phyloP scores from a whole-genome alignment of 2,888 invertebrate species.

The Harpalus rubripes region DNA sequence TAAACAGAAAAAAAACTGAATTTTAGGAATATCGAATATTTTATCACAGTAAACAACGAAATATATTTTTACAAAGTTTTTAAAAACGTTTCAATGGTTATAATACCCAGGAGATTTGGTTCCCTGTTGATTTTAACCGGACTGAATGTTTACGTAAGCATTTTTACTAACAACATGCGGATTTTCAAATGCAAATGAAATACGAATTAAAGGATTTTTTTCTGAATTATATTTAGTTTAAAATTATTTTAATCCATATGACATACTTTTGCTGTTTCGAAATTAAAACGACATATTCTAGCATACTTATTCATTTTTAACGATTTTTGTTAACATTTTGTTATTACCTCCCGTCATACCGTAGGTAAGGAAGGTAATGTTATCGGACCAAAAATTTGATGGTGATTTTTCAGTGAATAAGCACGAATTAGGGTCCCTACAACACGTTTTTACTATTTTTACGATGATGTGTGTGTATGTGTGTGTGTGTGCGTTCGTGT shows the following conservation, averaged over 20 bases:
- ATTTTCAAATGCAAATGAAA: conserved; percentile 29
- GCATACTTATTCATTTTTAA: too few relatives aligned
- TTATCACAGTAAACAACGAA: conserved; percentile 41
- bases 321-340: too few relatives aligned
- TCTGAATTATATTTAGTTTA: not conserved
- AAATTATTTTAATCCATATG: conserved; percentile 3
- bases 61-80: conserved; percentile 45
- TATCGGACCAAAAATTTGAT: too few relatives aligned
- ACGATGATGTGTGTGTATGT: too few relatives aligned
- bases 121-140: conserved; percentile 38
- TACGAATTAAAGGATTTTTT: conserved; percentile 16
- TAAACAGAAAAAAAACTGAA: conserved; percentile 9
- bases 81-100: conserved; percentile 31
- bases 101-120: conserved; percentile 34
- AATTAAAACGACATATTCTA: too few relatives aligned
- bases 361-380: too few relatives aligned
- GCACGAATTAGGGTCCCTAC: too few relatives aligned
- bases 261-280: too few relatives aligned
- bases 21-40: conserved; percentile 53
- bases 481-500: too few relatives aligned
- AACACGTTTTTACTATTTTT: too few relatives aligned
- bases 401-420: too few relatives aligned
- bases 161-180: conserved; percentile 21
- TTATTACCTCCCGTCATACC: too few relatives aligned
- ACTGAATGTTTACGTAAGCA: conserved; percentile 13